Percentiles rank a stretch among this genome's conserved stretches.
Evolutionary conservation across 2,888 invertebrate genomes (phyloP).

Genomic region (Acronicta alni): DNA sequence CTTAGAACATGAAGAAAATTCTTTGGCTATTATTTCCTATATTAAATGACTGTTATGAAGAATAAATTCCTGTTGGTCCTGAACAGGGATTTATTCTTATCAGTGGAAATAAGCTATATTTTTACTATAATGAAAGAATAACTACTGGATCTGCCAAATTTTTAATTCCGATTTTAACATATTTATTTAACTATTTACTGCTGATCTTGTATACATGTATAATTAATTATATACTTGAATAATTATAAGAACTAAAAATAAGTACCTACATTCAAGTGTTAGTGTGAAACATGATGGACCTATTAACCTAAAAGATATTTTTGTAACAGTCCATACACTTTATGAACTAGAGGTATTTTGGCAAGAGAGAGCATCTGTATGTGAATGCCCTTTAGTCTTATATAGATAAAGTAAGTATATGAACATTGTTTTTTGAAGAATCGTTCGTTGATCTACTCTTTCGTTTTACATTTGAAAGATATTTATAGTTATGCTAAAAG

Average conservation of each 20-base stretch:
- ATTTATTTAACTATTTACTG: background rate
- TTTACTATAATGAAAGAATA: no score
- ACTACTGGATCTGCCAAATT: no score
- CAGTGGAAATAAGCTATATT: no score
- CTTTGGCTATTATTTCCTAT: no score
- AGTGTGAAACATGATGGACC: conserved; percentile 4
- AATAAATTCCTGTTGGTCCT: no score
- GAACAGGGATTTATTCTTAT: no score
- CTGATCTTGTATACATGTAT: no score
- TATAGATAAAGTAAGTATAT: conserved; percentile 18
- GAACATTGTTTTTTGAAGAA: conserved; percentile 31
- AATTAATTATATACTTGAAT: no score
- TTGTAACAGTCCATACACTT: conserved; percentile 15
- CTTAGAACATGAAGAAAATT: no score
- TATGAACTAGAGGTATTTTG: conserved; percentile 37
- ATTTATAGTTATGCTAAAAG: conserved; percentile 31
- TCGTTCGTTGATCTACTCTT: conserved; percentile 39
- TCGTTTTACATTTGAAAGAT: conserved; percentile 22
- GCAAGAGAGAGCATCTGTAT: conserved; percentile 32
- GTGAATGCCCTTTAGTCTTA: conserved; percentile 48
- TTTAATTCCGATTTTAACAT: no score
- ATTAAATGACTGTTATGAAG: no score
- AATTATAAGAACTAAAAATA: no score
- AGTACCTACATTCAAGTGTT: conserved; percentile 1
- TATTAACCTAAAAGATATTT: conserved; percentile 24